Evolutionary conservation across 92 coral and sea anemone species (phyloP), one percentile per base, ranked within the genome.

Genomic region (Phenganax stokvisi): DNA sequence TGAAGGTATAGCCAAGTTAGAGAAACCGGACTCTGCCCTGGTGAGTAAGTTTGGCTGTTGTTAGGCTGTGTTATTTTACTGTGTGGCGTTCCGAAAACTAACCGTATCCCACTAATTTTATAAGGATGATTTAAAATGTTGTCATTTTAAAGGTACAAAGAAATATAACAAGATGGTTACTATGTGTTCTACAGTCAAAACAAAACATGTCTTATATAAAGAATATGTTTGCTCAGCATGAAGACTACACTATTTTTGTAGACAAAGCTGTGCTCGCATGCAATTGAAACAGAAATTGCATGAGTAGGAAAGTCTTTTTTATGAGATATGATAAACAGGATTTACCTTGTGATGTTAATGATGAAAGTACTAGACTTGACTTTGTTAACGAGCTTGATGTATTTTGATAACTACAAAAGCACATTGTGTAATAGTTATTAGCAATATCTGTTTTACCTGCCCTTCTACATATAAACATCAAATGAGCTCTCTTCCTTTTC

Each of bases 1-100:
- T 86, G 92, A 96, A 37, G 99, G 99, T 31, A 92, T 85, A 51
- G 99, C 99, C 3, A 96, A 96, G 85, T 79, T 80, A 60, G 99
- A 96, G 69, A 73, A 88, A 37, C 89, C 84, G 62, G 96, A 92
- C 56, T 82, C 74, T 54, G 83, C 84, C 65, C 57, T 68, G 56
- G 76, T 54, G 70, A 75, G 86, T 76, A 51, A 56, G 84, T 71
- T 11, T 80, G 11, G 10, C 12, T 12, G 37, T 0, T 9, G 9
- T 74, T 28, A 73, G 57, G 79, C 47, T 52, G 56, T 10, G 52
- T 30, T 56, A 54, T 55, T 54, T 51, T 81, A 74, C 68, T 79
- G 74, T 51, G 47, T 66, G 72, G 47, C 5, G 47, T 5, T 37
- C 5, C 47, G 2, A 37, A 37, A 37, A 37, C 47, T 37, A 37